Evolutionary conservation across 2,888 invertebrate genomes (phyloP).

Genomic region (Papilio gigon): DNA sequence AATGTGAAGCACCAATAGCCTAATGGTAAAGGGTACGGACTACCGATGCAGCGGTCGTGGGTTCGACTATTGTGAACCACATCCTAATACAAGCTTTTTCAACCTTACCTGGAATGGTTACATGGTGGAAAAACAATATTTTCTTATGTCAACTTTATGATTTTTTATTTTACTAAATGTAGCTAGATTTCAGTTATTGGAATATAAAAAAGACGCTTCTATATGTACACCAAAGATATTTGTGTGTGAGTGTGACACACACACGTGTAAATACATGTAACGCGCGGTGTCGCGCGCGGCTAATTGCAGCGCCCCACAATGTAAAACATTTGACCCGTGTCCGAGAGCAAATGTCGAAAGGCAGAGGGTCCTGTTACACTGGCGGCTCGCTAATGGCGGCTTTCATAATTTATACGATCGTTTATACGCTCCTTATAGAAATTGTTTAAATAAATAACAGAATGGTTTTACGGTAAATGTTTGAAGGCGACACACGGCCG

Average conservation of each 20-base stretch:
- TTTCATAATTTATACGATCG: constrained; percentile 11
- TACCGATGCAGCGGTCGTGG: too few species aligned
- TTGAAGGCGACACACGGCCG: neutral
- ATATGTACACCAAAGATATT: too few species aligned
- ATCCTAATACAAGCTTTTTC: too few species aligned
- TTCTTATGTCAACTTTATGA: too few species aligned
- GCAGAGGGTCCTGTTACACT: neutral
- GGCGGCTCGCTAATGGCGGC: constrained; percentile 14
- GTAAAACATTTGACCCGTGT: constrained; percentile 6
- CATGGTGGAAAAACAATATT: too few species aligned
- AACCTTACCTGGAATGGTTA: too few species aligned
- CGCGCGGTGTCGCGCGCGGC: neutral
- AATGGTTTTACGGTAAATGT: neutral
- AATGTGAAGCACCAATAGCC: too few species aligned
- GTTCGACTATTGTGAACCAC: too few species aligned
- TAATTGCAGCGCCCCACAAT: neutral
- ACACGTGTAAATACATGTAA: neutral
- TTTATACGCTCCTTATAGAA: neutral
- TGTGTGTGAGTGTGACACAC: neutral
- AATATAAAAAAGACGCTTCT: too few species aligned
- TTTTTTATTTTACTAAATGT: too few species aligned
- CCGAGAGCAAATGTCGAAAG: constrained; percentile 10
- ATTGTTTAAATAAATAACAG: constrained; percentile 10
- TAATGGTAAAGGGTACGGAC: too few species aligned
- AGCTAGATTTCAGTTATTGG: too few species aligned